Base-by-base conservation (phyloP, 2,113 vertebrate species). In the Chloropsis hardwickii region DNA sequence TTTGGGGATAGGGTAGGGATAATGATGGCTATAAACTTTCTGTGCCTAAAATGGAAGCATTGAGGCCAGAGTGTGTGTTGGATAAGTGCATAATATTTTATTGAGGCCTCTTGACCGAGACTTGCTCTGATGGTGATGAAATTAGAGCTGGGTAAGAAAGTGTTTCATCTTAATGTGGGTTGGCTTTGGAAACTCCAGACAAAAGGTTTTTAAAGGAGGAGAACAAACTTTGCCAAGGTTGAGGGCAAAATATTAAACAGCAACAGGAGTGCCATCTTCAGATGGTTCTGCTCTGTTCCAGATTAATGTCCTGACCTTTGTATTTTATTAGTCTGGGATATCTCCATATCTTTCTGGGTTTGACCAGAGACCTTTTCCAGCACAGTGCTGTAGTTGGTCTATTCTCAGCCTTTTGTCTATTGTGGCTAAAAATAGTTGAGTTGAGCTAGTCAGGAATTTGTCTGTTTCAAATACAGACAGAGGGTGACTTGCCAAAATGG, bases 361-460 rank as follows among this genome's bases (percentile, higher is more conserved):
- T 83, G 72, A 73, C 74, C 94, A 66, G 67, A 86, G 76, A 86
- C 60, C 60, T 88, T 73, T 86, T 39, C 39, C 35, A 93, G 33
- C 35, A 33, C 69, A 17, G 64, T 70, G 62, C 62, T 83, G 51
- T 66, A 83, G 39, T 5, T 92, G 82, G n/a, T 81, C 79, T 93
- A 40, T 93, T 96, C 56, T 93, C 64, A 77, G 64, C 81, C 67
- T 95, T 96, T 81, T 86, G 65, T 93, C 71, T 92, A 1, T 60
- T 85, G 73, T 42, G 40, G 35, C 81, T 89, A 94, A 96, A 95
- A 95, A 95, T 94, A 94, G 81, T 64, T 79, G 37, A 51, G 40
- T 97, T 73, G 80, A 95, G 44, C 71, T 67, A 44, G 60, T 95
- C 35, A 57, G 82, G 83, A 92, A 48, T 87, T 74, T 85, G 77